Base-by-base conservation (phyloP, 2,113 vertebrate species). In the Sigmodon hispidus region DNA sequence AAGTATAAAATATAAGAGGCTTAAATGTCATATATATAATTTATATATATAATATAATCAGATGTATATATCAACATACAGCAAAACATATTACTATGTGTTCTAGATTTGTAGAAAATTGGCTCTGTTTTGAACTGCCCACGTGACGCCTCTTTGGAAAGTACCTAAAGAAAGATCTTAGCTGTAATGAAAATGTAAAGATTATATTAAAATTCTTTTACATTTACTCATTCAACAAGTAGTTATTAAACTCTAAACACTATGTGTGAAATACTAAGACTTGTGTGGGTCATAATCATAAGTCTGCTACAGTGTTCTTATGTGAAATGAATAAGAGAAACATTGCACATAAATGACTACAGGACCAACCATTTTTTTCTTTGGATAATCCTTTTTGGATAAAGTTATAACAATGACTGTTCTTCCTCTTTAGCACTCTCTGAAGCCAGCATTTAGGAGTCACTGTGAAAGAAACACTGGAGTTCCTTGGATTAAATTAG, bases 21-120 rank as follows among this genome's bases (percentile, higher is more conserved):
- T 84, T 96, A 48, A 83, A 81, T 81, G 19, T 73, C 31, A 87
- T n/a, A n/a, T n/a, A n/a, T n/a, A n/a, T n/a, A n/a, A n/a, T n/a
- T n/a, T n/a, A n/a, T n/a, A n/a, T n/a, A n/a, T n/a, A n/a, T n/a
- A n/a, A n/a, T n/a, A n/a, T n/a, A n/a, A n/a, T 89, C 57, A 84
- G 87, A 19, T 65, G 1, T 34, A 16, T 34, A 16, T 17, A 48
- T 69, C 57, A 65, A 83, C 48, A 72, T 0, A 34, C 50, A 92
- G 59, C 9, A n/a, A 63, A 92, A n/a, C 22, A 52, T 21, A 19
- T 5, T 67, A 19, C 6, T 67, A 13, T 95, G 77, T 91, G 2
- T 55, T 3, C 15, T 16, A 48, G 31, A 65, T 95, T 26, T 93
- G 16, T 45, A 45, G 61, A 65, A 87, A 57, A 75, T 1, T 12